A percentile compares a stretch with the other conserved stretches of the same genome.
Evolutionary conservation across 2,113 vertebrate genomes (phyloP).

Genomic region (Ardeotis arabs): DNA sequence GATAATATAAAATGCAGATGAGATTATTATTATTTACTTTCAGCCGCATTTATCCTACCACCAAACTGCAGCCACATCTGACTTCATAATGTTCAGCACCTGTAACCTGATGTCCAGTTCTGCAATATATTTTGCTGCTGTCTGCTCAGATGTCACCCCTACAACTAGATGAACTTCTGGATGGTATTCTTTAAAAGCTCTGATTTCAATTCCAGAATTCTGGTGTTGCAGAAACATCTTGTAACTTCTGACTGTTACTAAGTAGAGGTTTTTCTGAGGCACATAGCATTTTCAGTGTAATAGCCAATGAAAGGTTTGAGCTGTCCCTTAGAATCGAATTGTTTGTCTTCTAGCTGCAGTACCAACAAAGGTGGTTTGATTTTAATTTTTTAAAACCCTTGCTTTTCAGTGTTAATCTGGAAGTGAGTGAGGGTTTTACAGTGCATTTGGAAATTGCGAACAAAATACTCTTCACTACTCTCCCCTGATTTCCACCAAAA

Average conservation of each 20-base stretch:
- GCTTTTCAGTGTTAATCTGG: not conserved
- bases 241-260: not conserved
- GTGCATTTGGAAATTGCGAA: not conserved
- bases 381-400: not conserved
- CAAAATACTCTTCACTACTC: rapidly evolving
- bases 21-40: not conserved
- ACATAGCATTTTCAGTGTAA: not conserved
- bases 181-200: not conserved
- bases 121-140: not conserved
- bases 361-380: not conserved
- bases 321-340: not conserved
- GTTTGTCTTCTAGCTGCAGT: not conserved
- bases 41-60: not conserved
- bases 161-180: not conserved
- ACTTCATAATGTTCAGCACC: not conserved
- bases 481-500: not conserved
- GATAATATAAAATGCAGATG: not conserved
- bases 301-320: not conserved
- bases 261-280: not conserved
- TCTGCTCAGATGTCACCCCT: not conserved
- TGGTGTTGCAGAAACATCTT: not conserved
- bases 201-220: not conserved
- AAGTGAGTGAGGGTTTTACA: not conserved
- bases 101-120: not conserved
- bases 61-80: not conserved